Percentiles rank a stretch among this genome's conserved stretches.
Evolutionary conservation across 2,797 vertebrate species (phyloP).

Genomic region (Allochrocebus solatus): DNA sequence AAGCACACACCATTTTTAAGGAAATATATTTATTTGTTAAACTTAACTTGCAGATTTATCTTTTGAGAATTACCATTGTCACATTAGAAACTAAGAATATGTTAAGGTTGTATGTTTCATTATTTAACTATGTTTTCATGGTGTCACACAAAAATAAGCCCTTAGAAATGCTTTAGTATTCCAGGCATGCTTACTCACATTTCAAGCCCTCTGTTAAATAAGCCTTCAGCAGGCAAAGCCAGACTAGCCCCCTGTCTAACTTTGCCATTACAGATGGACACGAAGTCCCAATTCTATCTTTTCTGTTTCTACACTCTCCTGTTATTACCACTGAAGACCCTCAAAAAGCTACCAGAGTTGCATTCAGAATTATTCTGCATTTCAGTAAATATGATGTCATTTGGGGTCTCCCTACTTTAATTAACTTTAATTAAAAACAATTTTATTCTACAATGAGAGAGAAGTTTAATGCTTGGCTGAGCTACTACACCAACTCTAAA

Average conservation of each 20-base stretch:
- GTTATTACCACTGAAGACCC: not conserved
- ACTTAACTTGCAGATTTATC: not conserved
- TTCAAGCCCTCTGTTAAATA: not conserved
- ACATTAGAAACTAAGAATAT: not conserved
- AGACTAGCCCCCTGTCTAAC: not conserved
- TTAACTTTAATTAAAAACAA: constrained; percentile 2
- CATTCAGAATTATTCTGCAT: not conserved
- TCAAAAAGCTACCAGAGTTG: not conserved
- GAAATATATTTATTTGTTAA: not conserved
- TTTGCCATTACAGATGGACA: not conserved
- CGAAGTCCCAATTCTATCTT: not conserved
- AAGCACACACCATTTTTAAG: not conserved
- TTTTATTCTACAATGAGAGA: constrained; percentile 31
- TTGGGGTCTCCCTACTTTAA: not conserved
- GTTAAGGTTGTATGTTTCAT: not conserved
- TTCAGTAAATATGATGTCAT: not conserved
- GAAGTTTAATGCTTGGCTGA: not conserved
- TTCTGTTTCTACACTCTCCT: not conserved
- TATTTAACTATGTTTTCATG: not conserved
- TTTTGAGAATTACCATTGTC: not conserved
- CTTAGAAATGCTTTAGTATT: not conserved
- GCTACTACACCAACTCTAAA: not conserved
- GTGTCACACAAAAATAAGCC: not conserved
- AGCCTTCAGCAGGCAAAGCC: not conserved
- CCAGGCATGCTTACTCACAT: not conserved